Percentiles rank a stretch among this genome's conserved stretches.
These are phyloP conservation scores for Cheilosia pagana DNA, from an alignment of 2,888 invertebrate species.

Conservation along the genomic window DNA sequence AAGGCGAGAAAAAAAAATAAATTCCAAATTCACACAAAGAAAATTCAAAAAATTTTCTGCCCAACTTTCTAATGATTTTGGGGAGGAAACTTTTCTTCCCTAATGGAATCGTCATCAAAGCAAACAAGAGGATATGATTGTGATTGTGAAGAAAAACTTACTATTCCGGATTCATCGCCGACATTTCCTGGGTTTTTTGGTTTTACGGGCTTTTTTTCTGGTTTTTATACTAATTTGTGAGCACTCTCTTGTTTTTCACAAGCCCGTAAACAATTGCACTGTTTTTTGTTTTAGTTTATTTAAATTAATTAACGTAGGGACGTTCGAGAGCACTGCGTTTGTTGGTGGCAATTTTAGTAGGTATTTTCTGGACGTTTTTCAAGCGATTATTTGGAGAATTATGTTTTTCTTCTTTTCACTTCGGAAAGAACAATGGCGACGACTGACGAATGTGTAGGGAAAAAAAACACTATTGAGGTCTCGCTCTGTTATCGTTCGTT, in stretches of 20 bases:
- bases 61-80: slow-evolving; percentile 64
- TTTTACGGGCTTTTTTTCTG: slow-evolving; percentile 54
- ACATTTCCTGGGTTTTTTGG: slow-evolving; percentile 80
- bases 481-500: slow-evolving; percentile 36
- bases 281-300: slow-evolving; percentile 25
- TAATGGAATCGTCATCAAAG: slow-evolving; percentile 21
- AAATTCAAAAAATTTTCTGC: slow-evolving; percentile 4
- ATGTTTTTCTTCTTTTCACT: slow-evolving; percentile 64
- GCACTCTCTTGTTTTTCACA: slow-evolving; percentile 75
- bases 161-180: slow-evolving; percentile 92
- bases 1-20: slow-evolving; percentile 21
- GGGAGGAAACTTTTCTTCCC: slow-evolving; percentile 2
- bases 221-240: slow-evolving; percentile 66
- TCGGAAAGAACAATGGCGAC: slow-evolving; percentile 77
- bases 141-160: slow-evolving; percentile 84
- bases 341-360: slow-evolving; percentile 68
- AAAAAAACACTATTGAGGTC: slow-evolving; percentile 54
- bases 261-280: slow-evolving; percentile 76
- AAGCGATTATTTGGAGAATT: slow-evolving; percentile 76
- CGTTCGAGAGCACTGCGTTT: slow-evolving; percentile 45
- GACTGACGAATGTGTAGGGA: slow-evolving; percentile 72
- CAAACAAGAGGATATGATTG: slow-evolving; percentile 36
- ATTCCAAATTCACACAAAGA: slow-evolving; percentile 47
- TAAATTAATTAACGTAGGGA: slow-evolving; percentile 20
- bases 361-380: slow-evolving; percentile 63